Conservation (phyloP, 2,113 vertebrate species). For the Daboia siamensis region DNA sequence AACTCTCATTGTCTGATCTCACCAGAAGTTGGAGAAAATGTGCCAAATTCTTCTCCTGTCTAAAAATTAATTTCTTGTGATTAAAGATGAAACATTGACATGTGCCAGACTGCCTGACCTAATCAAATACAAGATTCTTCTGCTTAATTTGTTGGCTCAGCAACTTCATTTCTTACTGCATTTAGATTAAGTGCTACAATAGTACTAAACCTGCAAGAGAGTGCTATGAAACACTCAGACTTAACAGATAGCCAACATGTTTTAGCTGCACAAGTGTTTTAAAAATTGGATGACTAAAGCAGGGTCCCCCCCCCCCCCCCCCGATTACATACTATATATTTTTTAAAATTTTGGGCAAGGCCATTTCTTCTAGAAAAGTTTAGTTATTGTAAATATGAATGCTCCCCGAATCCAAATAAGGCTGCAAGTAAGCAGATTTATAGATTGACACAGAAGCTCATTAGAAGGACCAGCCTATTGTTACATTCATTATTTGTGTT, state of each 20-base stretch:
- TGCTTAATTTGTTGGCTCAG: conserved; percentile 32
- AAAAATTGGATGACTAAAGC: background rate
- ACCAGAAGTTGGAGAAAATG: background rate
- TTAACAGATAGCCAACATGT: conserved; percentile 19
- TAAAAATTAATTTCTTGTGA: conserved; percentile 1
- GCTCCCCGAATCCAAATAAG: background rate
- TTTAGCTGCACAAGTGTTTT: background rate
- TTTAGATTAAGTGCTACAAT: background rate
- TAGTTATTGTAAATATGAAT: conserved; percentile 17
- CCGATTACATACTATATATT: background rate
- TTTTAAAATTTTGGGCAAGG: background rate
- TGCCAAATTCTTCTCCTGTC: background rate
- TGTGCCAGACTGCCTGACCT: background rate
- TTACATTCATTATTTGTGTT: background rate
- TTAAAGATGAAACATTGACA: background rate
- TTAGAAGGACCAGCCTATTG: background rate
- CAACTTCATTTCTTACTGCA: conserved; percentile 24
- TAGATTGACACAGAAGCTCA: background rate
- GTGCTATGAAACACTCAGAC: conserved; percentile 5
- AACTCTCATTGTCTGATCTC: background rate
- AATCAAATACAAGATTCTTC: background rate
- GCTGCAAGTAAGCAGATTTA: background rate
- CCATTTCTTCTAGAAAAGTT: conserved; percentile 12
- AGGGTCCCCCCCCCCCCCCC: too few relatives aligned
- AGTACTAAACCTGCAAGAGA: conserved; percentile 13